A percentile compares a stretch with the other conserved stretches of the same genome.
Conservation (phyloP, 2,888 invertebrate species). For the Tipula lateralis region DNA sequence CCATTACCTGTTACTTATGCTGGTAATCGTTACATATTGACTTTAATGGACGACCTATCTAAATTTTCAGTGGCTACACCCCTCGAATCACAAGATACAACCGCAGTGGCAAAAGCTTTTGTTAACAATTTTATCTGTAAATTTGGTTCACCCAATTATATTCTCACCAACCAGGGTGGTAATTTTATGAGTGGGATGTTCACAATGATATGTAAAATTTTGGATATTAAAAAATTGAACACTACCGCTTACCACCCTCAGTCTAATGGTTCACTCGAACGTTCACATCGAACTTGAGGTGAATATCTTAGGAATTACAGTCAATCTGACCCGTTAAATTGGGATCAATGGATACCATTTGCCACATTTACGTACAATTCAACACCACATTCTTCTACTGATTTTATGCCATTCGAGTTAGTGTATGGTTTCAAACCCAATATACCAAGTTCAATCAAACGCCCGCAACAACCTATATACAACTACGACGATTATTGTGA, state of each 20-base stretch:
- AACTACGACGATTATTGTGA: background rate
- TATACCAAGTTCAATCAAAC: background rate
- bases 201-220: background rate
- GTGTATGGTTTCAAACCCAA: background rate
- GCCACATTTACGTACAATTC: background rate
- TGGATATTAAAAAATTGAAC: background rate
- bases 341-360: background rate
- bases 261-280: background rate
- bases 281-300: background rate
- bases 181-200: background rate
- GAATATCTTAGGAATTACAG: background rate
- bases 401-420: background rate
- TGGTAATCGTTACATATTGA: background rate
- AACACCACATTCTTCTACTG: background rate
- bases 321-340: background rate
- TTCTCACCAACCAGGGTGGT: background rate
- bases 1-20: background rate
- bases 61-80: background rate
- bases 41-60: background rate
- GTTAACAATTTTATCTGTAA: background rate
- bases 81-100: background rate
- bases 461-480: background rate
- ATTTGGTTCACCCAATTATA: background rate
- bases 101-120: background rate
- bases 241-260: background rate